Conservation (phyloP, 2,888 invertebrate species). For the Protodeltote pygarga region DNA sequence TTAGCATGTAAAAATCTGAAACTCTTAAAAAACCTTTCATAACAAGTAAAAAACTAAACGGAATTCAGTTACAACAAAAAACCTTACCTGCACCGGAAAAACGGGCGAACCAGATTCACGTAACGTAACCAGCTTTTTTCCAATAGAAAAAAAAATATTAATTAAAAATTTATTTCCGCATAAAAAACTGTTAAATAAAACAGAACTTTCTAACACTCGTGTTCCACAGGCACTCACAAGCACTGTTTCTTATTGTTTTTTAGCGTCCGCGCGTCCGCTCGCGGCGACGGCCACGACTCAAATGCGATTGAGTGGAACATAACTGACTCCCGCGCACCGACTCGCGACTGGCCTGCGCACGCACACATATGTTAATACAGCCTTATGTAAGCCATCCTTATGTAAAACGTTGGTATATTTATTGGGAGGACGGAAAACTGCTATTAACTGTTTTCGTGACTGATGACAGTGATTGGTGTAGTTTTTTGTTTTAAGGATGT, state of each 20-base stretch:
- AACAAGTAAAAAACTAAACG: constrained; percentile 39
- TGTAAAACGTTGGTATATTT: constrained; percentile 71
- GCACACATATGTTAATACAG: constrained; percentile 58
- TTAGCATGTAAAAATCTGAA: constrained; percentile 25
- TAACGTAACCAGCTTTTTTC: constrained; percentile 33
- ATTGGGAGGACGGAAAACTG: constrained; percentile 75
- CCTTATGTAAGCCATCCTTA: constrained; percentile 72
- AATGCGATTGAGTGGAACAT: constrained; percentile 86
- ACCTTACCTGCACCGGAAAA: constrained; percentile 55
- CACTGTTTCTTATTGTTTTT: constrained; percentile 53
- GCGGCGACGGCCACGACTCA: constrained; percentile 65
- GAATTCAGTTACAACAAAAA: constrained; percentile 47
- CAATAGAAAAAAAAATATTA: constrained; percentile 29
- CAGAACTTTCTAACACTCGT: constrained; percentile 56
- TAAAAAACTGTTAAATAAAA: constrained; percentile 44
- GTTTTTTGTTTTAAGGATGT: constrained; percentile 50
- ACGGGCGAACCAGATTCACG: constrained; percentile 37
- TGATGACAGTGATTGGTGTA: constrained; percentile 51
- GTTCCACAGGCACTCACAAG: constrained; percentile 58
- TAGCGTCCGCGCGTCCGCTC: constrained; percentile 61
- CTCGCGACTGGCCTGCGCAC: constrained; percentile 60
- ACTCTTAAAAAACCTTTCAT: constrained; percentile 32
- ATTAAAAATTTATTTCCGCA: constrained; percentile 41
- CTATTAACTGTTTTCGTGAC: constrained; percentile 69
- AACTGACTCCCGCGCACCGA: constrained; percentile 73